These are phyloP conservation scores for Ceyx cyanopectus DNA, from an alignment of 2,113 vertebrate genomes.

Conservation along the genomic window DNA sequence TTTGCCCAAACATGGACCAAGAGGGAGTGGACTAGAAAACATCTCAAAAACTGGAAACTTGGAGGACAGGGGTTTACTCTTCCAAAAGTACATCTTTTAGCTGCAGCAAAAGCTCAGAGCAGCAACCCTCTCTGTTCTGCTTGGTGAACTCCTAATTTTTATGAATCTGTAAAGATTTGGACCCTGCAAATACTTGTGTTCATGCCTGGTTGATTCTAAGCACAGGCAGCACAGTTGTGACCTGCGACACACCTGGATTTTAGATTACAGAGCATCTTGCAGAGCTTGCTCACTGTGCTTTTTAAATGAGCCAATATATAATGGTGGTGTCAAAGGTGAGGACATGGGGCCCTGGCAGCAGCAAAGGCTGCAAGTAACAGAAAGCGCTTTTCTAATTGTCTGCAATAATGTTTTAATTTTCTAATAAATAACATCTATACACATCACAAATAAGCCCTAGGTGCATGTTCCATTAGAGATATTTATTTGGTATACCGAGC, in stretches of 20 bases:
- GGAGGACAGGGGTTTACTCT: background rate
- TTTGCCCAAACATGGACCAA: background rate
- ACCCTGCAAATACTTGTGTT: background rate
- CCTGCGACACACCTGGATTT: accelerated
- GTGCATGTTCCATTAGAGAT: slow-evolving; percentile 32
- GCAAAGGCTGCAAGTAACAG: slow-evolving; percentile 25
- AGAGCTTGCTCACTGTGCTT: background rate
- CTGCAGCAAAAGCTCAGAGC: background rate
- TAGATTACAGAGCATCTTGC: background rate
- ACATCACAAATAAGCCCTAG: background rate
- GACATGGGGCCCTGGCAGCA: background rate
- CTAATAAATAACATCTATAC: slow-evolving; percentile 35
- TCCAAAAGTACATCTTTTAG: background rate
- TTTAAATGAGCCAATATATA: background rate
- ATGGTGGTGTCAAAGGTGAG: background rate
- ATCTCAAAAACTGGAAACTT: background rate
- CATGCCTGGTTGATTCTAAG: background rate
- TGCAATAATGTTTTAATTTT: slow-evolving; percentile 52
- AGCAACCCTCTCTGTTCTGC: background rate
- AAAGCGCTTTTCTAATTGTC: slow-evolving; percentile 45
- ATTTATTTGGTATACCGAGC: slow-evolving; percentile 23
- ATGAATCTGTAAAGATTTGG: background rate
- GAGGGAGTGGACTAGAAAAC: background rate
- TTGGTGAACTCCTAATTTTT: background rate
- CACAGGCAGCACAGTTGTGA: background rate